Percentiles rank a stretch among this genome's conserved stretches.
These are phyloP conservation scores for Phalacrocorax aristotelis DNA, from an alignment of 2,113 vertebrate genomes.

Conservation along the genomic window DNA sequence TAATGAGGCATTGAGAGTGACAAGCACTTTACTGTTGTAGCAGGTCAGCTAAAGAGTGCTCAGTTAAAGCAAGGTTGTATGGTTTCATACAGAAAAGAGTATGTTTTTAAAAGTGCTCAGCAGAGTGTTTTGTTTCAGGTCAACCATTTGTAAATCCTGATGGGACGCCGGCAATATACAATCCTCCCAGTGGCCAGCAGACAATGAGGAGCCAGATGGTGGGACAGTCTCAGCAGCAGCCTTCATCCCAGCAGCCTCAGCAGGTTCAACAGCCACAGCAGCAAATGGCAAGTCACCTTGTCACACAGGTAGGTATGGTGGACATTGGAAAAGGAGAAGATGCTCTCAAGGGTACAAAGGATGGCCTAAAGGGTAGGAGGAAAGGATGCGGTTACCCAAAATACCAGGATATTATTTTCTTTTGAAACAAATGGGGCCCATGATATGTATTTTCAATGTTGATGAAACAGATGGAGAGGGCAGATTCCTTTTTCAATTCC, in stretches of 20 bases:
- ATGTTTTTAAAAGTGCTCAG: background rate
- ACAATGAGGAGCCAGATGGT: constrained; percentile 77
- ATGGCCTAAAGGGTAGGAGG: background rate
- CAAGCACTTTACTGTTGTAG: background rate
- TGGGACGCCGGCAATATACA: constrained; percentile 91
- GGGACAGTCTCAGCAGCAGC: constrained; percentile 74
- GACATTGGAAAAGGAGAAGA: background rate
- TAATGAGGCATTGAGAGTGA: background rate
- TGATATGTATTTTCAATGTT: background rate
- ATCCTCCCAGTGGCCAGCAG: constrained; percentile 87
- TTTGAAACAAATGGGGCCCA: background rate
- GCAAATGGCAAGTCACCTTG: constrained; percentile 75
- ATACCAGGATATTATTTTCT: background rate
- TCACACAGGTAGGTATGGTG: constrained; percentile 85
- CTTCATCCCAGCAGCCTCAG: constrained; percentile 73
- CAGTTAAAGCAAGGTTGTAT: background rate
- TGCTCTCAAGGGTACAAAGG: background rate
- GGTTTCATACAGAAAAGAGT: background rate
- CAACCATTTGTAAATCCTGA: constrained; percentile 96
- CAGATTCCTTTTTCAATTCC: background rate
- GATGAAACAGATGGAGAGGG: background rate
- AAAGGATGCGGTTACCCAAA: background rate
- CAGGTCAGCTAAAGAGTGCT: background rate
- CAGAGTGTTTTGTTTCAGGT: constrained; percentile 72
- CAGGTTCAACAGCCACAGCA: constrained; percentile 81